Evolutionary conservation across 2,797 vertebrate genomes (phyloP).

Genomic region (Anabas testudineus): DNA sequence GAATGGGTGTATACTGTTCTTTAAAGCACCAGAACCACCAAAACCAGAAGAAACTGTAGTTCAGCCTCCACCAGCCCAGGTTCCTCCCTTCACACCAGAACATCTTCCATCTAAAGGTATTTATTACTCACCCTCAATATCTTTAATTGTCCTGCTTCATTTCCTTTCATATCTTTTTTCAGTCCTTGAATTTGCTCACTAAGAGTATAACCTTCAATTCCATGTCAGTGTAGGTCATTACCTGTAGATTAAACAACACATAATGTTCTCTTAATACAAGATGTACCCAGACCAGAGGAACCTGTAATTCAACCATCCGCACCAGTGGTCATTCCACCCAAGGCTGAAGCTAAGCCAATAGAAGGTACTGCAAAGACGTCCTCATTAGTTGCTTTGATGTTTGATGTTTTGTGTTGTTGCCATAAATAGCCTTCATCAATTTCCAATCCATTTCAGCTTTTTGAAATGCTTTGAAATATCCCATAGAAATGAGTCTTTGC

Average conservation of each 20-base stretch:
- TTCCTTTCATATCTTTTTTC: slow-evolving; percentile 14
- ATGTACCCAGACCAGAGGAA: slow-evolving; percentile 70
- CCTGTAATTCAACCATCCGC: slow-evolving; percentile 52
- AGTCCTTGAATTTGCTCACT: slow-evolving; percentile 34
- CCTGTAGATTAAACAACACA: slow-evolving; percentile 34
- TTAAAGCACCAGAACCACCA: slow-evolving; percentile 54
- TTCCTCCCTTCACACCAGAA: slow-evolving; percentile 30
- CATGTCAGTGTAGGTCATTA: slow-evolving; percentile 5
- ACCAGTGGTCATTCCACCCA: slow-evolving; percentile 52
- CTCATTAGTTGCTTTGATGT: slow-evolving; percentile 1
- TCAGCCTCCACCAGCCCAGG: slow-evolving; percentile 23
- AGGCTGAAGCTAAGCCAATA: slow-evolving; percentile 48
- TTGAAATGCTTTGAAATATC: background rate
- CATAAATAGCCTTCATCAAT: slow-evolving; percentile 3
- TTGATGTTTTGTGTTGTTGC: slow-evolving; percentile 23
- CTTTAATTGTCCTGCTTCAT: background rate
- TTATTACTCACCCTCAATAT: background rate
- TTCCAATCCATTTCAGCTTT: background rate
- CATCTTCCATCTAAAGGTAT: slow-evolving; percentile 53
- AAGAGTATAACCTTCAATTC: slow-evolving; percentile 45
- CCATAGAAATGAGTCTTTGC: slow-evolving; percentile 5
- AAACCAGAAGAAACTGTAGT: slow-evolving; percentile 47
- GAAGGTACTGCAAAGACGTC: slow-evolving; percentile 69
- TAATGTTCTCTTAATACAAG: slow-evolving; percentile 84
- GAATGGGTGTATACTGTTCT: slow-evolving; percentile 45